phyloP scores from a whole-genome alignment of 2,113 vertebrate genomes.

The Nothoprocta pentlandii region DNA sequence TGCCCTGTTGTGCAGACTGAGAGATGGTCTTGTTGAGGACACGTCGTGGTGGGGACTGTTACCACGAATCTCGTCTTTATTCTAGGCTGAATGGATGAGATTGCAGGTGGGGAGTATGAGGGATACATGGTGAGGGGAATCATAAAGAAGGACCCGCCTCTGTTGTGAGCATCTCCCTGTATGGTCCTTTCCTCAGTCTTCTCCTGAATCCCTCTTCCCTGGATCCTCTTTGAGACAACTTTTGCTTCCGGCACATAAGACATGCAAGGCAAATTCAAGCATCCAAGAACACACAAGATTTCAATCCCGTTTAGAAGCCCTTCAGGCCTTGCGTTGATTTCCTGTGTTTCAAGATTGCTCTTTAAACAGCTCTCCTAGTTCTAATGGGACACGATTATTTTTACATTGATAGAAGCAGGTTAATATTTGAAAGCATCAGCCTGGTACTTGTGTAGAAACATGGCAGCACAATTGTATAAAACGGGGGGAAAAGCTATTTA shows the following conservation, averaged over 20 bases:
- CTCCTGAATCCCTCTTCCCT: not conserved
- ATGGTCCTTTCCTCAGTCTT: too few species aligned
- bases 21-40: not conserved
- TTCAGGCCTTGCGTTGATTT: not conserved
- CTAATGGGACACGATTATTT: not conserved
- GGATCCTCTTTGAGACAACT: not conserved
- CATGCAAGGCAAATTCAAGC: not conserved
- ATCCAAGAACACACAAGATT: not conserved
- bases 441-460: not conserved
- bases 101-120: not conserved
- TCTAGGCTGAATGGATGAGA: not conserved
- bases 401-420: not conserved
- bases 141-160: not conserved
- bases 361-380: not conserved
- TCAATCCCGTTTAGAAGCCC: not conserved
- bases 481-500: not conserved
- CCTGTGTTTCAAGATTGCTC: not conserved
- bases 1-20: not conserved
- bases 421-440: not conserved
- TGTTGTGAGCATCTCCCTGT: not conserved
- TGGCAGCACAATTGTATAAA: fast-evolving
- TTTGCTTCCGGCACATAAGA: not conserved
- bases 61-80: too few species aligned
- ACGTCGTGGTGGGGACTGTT: not conserved
- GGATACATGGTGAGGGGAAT: not conserved